These are phyloP conservation scores for Ennomos erosarius DNA, from an alignment of 2,888 invertebrate genomes.

Conservation along the genomic window DNA sequence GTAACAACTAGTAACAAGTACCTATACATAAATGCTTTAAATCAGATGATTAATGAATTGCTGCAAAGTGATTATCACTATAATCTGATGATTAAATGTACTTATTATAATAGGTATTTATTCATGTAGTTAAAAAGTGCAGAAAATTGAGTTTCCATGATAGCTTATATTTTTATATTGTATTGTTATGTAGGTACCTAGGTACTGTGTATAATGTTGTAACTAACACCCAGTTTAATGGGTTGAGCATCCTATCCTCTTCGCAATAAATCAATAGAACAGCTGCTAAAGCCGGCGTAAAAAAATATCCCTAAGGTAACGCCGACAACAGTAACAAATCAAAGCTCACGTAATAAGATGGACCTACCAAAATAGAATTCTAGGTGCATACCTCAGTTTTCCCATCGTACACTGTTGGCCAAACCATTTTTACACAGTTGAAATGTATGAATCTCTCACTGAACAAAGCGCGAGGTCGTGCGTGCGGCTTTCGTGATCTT, in stretches of 20 bases:
- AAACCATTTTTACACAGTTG: constrained; percentile 70
- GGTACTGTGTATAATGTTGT: no score
- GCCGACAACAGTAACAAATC: constrained; percentile 45
- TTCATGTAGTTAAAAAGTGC: constrained; percentile 5
- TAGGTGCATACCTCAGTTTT: constrained; percentile 65
- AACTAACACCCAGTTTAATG: no score
- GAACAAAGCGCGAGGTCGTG: constrained; percentile 61
- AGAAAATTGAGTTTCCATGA: constrained; percentile 9
- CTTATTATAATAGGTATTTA: background rate
- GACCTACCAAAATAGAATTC: constrained; percentile 54
- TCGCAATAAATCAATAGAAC: constrained; percentile 24
- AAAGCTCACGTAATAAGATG: constrained; percentile 55
- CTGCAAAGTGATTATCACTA: constrained; percentile 19
- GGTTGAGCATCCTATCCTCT: no score
- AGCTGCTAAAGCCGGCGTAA: constrained; percentile 47
- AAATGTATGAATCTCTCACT: constrained; percentile 59
- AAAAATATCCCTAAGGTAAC: constrained; percentile 56
- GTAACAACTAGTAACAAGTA: no score
- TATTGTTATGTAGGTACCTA: no score
- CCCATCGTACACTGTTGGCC: constrained; percentile 74
- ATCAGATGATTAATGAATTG: constrained; percentile 11
- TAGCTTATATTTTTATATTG: no score
- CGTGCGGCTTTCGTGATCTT: constrained; percentile 79
- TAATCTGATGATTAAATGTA: constrained; percentile 23
- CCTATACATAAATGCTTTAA: background rate